Evolutionary conservation across 2,113 vertebrate species (phyloP), one percentile per base, ranked within the genome.

Genomic region (Tychaedon coryphoeus): DNA sequence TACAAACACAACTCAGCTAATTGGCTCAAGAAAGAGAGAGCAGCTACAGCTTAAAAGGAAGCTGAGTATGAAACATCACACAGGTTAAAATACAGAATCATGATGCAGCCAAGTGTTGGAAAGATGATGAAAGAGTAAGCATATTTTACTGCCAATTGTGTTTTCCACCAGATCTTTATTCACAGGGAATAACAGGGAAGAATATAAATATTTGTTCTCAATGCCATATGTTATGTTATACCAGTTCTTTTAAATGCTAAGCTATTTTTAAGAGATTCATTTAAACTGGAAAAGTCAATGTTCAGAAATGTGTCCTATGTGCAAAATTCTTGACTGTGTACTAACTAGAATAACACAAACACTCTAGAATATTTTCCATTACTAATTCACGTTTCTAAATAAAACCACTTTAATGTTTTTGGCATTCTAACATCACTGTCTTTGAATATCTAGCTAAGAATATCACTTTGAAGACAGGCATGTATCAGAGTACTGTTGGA

Each of bases 141-240:
- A 2, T 57, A 69, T 82, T 91, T 72, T 72, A 76, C 69, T 94
- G 84, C 60, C 81, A 94, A 54, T 38, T 90, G 58, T 91, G 50
- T 64, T 91, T 85, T 91, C 58, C 34, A 90, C 54, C 54, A 96
- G 54, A 65, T 22, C 70, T 77, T 66, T 75, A 56, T 61, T 93
- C 74, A 60, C 13, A 61, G 53, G 9, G 23, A 91, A 72, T 50
- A 86, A 79, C 34, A 48, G 42, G 9, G 60, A 90, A 93, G 48
- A 95, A 65, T 34, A 90, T 89, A 40, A 96, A 79, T 94, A 93
- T 95, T 95, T 91, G 48, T 73, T 89, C 66, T 87, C 43, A 76
- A 22, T 58, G 57, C 84, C 67, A 57, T 94, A 93, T 83, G 86
- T 78, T 89, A 36, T 36, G 38, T 66, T 77, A 72, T 36, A 78